Evolutionary conservation across 1,140 invertebrate genomes (phyloP).

Genomic region (Diorhabda carinulata): DNA sequence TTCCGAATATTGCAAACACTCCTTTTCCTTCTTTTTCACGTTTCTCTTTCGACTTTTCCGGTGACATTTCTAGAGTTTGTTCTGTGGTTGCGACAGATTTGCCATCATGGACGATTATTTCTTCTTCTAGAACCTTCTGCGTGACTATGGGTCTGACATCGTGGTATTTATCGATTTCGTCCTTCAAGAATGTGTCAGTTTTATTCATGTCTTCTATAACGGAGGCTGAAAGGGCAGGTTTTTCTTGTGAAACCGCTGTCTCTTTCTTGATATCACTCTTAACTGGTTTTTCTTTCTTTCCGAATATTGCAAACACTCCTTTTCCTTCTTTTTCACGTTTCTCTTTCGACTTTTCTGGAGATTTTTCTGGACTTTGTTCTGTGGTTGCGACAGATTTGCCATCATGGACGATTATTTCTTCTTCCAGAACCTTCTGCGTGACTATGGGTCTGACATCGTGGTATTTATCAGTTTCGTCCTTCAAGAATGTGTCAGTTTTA

Average conservation of each 20-base stretch:
- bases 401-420: constrained; percentile 14
- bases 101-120: not conserved
- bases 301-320: constrained; percentile 19
- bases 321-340: constrained; percentile 1
- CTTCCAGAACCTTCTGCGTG: not conserved
- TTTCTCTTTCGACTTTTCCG: not conserved
- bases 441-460: constrained; percentile 22
- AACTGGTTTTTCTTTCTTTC: constrained; percentile 18
- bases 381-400: not conserved
- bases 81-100: not conserved
- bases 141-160: constrained; percentile 17
- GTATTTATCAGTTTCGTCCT: constrained; percentile 25
- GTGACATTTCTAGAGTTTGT: not conserved
- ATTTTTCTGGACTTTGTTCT: constrained; percentile 4
- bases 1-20: constrained; percentile 23
- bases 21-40: constrained; percentile 13
- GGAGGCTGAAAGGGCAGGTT: constrained; percentile 18
- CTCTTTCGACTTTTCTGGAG: constrained; percentile 2
- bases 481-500: constrained; percentile 21
- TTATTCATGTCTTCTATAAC: constrained; percentile 18
- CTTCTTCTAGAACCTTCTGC: not conserved
- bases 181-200: constrained; percentile 21
- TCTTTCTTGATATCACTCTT: constrained; percentile 1
- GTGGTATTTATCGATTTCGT: constrained; percentile 28
- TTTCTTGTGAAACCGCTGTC: not conserved